phyloP scores from a whole-genome alignment of 2,888 invertebrate species.

The Acronicta alni region DNA sequence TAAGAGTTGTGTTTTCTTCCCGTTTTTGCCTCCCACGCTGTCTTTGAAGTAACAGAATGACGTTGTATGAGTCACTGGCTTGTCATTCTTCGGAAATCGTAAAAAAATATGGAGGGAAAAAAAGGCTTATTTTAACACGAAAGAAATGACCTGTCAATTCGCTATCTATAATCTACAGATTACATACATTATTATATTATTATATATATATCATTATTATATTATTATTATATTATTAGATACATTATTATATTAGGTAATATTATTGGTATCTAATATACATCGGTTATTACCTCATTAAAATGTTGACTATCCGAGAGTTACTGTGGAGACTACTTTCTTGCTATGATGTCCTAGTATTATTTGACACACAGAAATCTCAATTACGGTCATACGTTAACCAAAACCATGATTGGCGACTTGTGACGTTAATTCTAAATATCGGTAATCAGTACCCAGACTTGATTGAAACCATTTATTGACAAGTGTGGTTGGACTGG shows the following conservation, averaged over 20 bases:
- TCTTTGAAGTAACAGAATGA: constrained; percentile 20
- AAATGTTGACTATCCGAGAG: neutral
- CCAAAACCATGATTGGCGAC: constrained; percentile 14
- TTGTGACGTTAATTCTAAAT: constrained; percentile 13
- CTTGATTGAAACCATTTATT: constrained; percentile 11
- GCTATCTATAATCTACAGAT: neutral
- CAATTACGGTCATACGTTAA: constrained; percentile 3
- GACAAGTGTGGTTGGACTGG: neutral
- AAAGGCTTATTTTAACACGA: constrained; percentile 13
- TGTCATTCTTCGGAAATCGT: constrained; percentile 21
- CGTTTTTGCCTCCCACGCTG: constrained; percentile 20
- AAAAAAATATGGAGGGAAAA: constrained; percentile 26
- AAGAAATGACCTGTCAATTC: constrained; percentile 29
- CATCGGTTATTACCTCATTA: neutral
- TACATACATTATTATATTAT: neutral
- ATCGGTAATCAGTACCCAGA: no score
- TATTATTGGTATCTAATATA: no score
- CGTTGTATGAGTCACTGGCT: constrained; percentile 26
- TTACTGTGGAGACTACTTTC: neutral
- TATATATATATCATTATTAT: no score
- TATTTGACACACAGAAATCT: neutral
- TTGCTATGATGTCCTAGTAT: neutral
- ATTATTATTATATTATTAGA: no score
- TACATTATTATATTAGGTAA: no score
- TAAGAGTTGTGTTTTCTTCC: constrained; percentile 69